These are phyloP conservation scores for Trichogramma evanescens DNA, from an alignment of 2,888 invertebrate species.

Conservation along the genomic window DNA sequence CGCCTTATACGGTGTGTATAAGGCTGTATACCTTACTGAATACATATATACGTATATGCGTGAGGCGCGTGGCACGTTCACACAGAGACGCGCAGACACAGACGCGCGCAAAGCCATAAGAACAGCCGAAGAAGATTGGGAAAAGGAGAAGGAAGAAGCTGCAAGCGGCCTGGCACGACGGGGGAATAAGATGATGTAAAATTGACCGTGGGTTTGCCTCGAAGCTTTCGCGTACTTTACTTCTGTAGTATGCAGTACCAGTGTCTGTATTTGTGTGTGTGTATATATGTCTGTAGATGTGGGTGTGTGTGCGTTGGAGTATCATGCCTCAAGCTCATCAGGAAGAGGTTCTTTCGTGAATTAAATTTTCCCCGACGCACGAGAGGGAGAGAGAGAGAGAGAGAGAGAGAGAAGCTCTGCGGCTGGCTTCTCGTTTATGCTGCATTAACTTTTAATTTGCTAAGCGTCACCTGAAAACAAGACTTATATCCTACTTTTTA, in stretches of 20 bases:
- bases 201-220: conserved; percentile 25
- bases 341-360: conserved; percentile 30
- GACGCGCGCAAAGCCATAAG: conserved; percentile 11
- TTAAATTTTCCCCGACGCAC: conserved; percentile 24
- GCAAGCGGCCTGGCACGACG: too few species aligned
- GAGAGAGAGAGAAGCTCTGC: too few species aligned
- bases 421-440: conserved; percentile 27
- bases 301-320: neutral
- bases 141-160: conserved; percentile 1
- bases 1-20: too few species aligned
- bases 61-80: conserved; percentile 24
- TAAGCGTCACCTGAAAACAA: conserved; percentile 13
- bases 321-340: neutral
- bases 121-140: conserved; percentile 19
- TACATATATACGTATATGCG: neutral
- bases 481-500: too few species aligned
- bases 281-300: too few species aligned
- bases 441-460: conserved; percentile 35
- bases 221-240: neutral
- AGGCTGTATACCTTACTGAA: too few species aligned
- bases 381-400: too few species aligned
- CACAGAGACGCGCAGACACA: conserved; percentile 5
- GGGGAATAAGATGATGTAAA: conserved; percentile 18
- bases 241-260: neutral
- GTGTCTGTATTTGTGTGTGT: too few species aligned